These are phyloP conservation scores for Campoletis raptor DNA, from an alignment of 2,888 invertebrate species.

Conservation along the genomic window DNA sequence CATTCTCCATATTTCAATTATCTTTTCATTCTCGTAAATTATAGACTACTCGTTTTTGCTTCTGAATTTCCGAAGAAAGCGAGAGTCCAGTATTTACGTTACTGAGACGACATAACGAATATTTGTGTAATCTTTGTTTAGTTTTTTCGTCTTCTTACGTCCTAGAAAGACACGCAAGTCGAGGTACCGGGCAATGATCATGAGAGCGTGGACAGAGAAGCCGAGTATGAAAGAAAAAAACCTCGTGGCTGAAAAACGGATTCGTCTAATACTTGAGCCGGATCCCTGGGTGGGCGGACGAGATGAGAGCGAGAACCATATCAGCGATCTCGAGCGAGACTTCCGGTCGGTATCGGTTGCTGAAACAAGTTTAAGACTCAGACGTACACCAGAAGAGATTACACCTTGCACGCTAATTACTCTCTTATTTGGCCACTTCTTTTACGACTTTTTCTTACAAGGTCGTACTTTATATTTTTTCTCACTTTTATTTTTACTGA, in stretches of 20 bases:
- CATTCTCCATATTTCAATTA: not conserved
- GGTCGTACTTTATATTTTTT: not conserved
- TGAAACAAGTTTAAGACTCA: not conserved
- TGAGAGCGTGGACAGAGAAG: constrained; percentile 38
- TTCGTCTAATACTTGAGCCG: constrained; percentile 41
- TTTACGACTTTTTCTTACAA: not conserved
- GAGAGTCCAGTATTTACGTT: not conserved
- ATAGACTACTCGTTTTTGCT: not conserved
- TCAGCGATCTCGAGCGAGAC: constrained; percentile 21
- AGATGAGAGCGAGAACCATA: constrained; percentile 36
- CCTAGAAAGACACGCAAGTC: not conserved
- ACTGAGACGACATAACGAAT: not conserved
- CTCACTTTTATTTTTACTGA: not conserved
- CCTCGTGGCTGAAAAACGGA: not conserved
- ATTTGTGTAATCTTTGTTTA: constrained; percentile 7
- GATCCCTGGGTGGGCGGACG: constrained; percentile 55
- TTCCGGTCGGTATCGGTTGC: constrained; percentile 23
- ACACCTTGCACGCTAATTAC: constrained; percentile 5
- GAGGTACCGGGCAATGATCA: constrained; percentile 30
- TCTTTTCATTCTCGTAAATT: not conserved
- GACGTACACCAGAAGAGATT: not conserved
- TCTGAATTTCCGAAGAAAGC: not conserved
- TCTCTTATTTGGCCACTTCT: constrained; percentile 2
- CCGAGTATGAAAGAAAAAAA: not conserved
- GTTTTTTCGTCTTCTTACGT: constrained; percentile 2